Evolutionary conservation across 1,140 invertebrate genomes (phyloP).

Genomic region (Drosophila willistoni): DNA sequence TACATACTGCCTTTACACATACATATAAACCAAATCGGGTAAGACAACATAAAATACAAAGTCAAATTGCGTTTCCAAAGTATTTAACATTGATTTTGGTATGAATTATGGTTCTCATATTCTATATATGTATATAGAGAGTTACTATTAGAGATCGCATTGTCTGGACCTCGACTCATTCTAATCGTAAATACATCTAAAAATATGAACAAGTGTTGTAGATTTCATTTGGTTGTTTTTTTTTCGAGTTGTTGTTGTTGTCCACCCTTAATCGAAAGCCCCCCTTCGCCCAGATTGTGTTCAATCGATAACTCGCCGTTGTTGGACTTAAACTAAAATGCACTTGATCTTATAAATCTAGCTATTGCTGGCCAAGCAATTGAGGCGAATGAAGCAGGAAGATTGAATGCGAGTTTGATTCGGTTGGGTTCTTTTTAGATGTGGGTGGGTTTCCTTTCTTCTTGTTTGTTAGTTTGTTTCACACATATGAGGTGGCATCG

Average conservation of each 20-base stretch:
- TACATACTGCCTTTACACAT: no score
- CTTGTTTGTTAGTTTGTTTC: neutral
- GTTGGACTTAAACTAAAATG: slow-evolving; percentile 49
- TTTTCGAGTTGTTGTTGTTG: neutral
- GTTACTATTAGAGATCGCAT: neutral
- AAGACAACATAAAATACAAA: neutral
- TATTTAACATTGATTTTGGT: neutral
- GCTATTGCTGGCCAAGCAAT: slow-evolving; percentile 9
- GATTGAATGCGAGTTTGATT: neutral
- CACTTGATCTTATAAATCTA: slow-evolving; percentile 32
- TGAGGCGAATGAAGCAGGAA: slow-evolving; percentile 16
- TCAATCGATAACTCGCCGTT: neutral
- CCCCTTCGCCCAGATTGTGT: neutral
- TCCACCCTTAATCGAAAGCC: neutral
- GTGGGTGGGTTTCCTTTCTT: neutral
- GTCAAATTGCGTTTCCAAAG: neutral
- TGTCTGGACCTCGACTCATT: neutral
- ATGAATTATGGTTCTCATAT: neutral
- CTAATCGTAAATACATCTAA: slow-evolving; percentile 6
- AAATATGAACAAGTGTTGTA: neutral
- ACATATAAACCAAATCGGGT: no score
- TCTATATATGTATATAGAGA: neutral
- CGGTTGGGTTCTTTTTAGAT: neutral
- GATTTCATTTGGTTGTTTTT: neutral
- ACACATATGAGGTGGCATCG: slow-evolving; percentile 52